Evolutionary conservation across 92 coral and sea anemone species (phyloP), one percentile per base, ranked within the genome.

Genomic region (Anthopleura xanthogrammica): DNA sequence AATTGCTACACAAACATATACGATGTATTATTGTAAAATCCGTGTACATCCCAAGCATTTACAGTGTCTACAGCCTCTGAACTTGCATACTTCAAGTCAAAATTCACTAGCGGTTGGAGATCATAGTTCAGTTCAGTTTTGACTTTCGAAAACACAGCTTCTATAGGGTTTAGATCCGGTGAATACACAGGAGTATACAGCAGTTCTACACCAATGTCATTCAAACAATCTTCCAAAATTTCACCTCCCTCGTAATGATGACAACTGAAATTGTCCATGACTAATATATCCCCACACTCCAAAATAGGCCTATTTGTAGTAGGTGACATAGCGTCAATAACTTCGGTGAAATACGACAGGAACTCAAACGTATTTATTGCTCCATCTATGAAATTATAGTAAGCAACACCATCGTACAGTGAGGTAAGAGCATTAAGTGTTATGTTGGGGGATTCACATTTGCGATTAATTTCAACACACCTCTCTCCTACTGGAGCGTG

Each of bases 201-300:
- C 17, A 85, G 77, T 76, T 88, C 87, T 10, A 88, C 43, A 17
- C 90, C 90, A 88, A 80, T 86, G 73, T 81, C 83, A 72, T 23
- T 83, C 16, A 84, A 80, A 52, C 22, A 87, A 17, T 87, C 86
- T 87, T 90, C 89, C 54, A 87, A 52, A 22, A 84, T 60, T 52
- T 87, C 88, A 24, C 93, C 93, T n/a, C 87, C 90, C 58, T 90
- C 85, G 54, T 77, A 87, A 60, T 83, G 93, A 60, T 87, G 90
- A 42, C 70, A 83, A 43, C 86, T 60, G 46, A 90, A 81, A 29
- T 90, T 90, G 75, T 90, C 93, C 90, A 86, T 90, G 11, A 85
- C 82, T n/a, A 86, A 23, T 14, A 86, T 82, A 81, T 86, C 92
- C 13, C 81, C 87, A 22, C 72, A 82, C 50, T 85, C 89, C 13